These are phyloP conservation scores for Tachuris rubrigastra DNA, from an alignment of 2,113 vertebrate genomes.

Conservation along the genomic window DNA sequence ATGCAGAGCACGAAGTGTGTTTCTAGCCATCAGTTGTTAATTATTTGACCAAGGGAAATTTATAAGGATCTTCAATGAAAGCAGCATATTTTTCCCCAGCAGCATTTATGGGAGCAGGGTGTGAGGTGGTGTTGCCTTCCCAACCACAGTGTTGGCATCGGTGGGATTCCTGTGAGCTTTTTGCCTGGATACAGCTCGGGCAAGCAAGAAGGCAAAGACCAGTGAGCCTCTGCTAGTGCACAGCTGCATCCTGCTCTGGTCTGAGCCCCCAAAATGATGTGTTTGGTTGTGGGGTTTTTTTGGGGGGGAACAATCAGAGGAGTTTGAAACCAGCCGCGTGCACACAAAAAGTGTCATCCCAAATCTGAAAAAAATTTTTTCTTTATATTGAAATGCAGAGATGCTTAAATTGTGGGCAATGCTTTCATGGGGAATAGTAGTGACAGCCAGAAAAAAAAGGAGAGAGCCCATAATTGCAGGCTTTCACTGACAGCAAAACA, in stretches of 20 bases:
- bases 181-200: not conserved
- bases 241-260: not conserved
- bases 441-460: conserved; percentile 31
- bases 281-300: no score
- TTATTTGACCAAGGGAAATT: not conserved
- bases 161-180: not conserved
- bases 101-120: not conserved
- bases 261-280: not conserved
- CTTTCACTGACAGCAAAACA: conserved; percentile 65
- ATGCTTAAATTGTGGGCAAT: conserved; percentile 22
- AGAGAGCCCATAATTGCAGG: conserved; percentile 36
- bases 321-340: accelerated
- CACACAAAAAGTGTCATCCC: not conserved
- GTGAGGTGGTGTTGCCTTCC: not conserved
- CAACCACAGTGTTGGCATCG: accelerated
- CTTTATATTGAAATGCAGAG: conserved; percentile 10
- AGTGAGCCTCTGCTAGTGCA: not conserved
- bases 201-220: not conserved
- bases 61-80: not conserved
- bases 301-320: not conserved
- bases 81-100: accelerated
- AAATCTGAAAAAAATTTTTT: not conserved
- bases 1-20: not conserved
- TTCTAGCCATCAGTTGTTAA: not conserved
- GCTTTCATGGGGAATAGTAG: not conserved